Base-by-base conservation (phyloP, 2,888 invertebrate genomes). In the Sturmia bella region DNA sequence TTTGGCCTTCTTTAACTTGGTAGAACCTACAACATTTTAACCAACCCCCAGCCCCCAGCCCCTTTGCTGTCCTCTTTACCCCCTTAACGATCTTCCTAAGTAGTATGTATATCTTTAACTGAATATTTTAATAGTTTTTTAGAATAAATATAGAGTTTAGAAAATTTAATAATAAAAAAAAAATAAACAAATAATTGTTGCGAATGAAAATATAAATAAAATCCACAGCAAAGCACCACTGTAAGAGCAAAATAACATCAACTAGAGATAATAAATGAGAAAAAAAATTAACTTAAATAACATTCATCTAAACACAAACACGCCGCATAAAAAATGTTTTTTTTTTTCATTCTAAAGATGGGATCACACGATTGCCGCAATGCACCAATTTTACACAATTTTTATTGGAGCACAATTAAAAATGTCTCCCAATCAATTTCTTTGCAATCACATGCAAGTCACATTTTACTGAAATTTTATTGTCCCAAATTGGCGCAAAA, bases 241-340 rank as follows among this genome's bases (percentile, higher is more conserved):
- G 80, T 81, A 76, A 81, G 80, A 81, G 68, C 74, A 52, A 75
- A 68, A 61, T 69, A 76, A 81, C 80, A 81, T 76, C 80, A 81
- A 81, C 68, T 66, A 81, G 72, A 72, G 24, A 9, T 76, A 68
- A 80, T 54, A 24, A 17, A 24, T 69, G n/a, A 56, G 2, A 17
- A 74, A 11, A 56, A 1, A 17, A 74, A 11, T 66, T 54, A 15
- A 39, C 13, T 1, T 39, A 72, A 13, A 61, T 3, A 24, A 43
- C n/a, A n/a, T n/a, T n/a, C n/a, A n/a, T n/a, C n/a, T n/a, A n/a
- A n/a, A n/a, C n/a, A 45, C n/a, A 19, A 13, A 15, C n/a, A n/a
- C 24, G n/a, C 41, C 43, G 21, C 41, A 59, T 17, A 24, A 27
- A n/a, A n/a, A n/a, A n/a, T n/a, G n/a, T n/a, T n/a, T n/a, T n/a